Percentiles rank a stretch among this genome's conserved stretches.
These are phyloP conservation scores for Sisor rabdophorus DNA, from an alignment of 2,113 vertebrate species.

Conservation along the genomic window DNA sequence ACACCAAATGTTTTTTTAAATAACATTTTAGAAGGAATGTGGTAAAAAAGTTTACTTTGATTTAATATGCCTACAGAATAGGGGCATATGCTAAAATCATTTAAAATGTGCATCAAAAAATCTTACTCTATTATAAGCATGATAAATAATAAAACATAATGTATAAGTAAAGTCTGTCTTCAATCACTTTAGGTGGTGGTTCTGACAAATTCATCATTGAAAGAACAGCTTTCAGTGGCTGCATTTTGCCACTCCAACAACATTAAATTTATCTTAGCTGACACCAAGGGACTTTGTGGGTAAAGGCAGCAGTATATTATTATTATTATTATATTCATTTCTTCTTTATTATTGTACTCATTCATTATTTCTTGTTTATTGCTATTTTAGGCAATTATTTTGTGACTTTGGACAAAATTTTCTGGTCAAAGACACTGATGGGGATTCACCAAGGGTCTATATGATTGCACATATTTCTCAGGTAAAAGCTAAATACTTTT, in stretches of 20 bases:
- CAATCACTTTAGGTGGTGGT: conserved; percentile 76
- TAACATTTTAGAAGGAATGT: too few relatives aligned
- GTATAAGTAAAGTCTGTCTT: not conserved
- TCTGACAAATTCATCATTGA: conserved; percentile 76
- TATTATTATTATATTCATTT: not conserved
- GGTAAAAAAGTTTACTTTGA: too few relatives aligned
- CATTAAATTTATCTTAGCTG: conserved; percentile 77
- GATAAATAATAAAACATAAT: too few relatives aligned
- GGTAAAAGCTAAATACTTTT: conserved; percentile 60
- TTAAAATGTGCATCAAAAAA: too few relatives aligned
- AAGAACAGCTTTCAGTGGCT: conserved; percentile 77
- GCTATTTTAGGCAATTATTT: conserved; percentile 79
- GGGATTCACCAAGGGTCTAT: conserved; percentile 61
- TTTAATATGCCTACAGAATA: too few relatives aligned
- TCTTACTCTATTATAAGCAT: too few relatives aligned
- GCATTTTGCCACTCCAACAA: conserved; percentile 70
- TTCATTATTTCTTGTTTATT: not conserved
- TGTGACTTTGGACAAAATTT: conserved; percentile 86
- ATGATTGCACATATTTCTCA: conserved; percentile 72
- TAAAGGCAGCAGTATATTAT: conserved; percentile 55
- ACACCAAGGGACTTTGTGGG: conserved; percentile 83
- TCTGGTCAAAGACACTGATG: conserved; percentile 64
- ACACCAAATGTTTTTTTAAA: too few relatives aligned
- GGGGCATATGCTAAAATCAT: too few relatives aligned
- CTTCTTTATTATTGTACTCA: not conserved